Evolutionary conservation across 2,113 vertebrate species (phyloP).

Genomic region (Forbesichthys agassizii): DNA sequence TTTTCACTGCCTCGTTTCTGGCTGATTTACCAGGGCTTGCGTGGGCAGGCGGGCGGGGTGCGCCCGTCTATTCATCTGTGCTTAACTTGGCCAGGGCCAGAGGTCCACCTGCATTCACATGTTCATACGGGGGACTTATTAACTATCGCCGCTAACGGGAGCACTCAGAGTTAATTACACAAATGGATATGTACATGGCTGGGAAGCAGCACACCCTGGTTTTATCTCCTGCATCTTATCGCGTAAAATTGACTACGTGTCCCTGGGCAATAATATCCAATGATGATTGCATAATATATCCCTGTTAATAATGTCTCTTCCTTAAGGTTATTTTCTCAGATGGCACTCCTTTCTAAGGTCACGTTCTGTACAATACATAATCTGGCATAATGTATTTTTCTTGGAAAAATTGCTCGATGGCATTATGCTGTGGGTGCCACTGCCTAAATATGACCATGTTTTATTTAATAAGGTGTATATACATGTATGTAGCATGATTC

Average conservation of each 20-base stretch:
- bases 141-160: conserved; percentile 62
- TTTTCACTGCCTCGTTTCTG: conserved; percentile 54
- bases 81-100: conserved; percentile 74
- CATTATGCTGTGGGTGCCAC: not conserved
- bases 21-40: conserved; percentile 66
- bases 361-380: not conserved
- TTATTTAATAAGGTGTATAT: not conserved
- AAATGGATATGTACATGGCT: conserved; percentile 67
- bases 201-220: conserved; percentile 65
- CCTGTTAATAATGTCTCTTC: conserved; percentile 19
- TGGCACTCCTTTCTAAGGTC: conserved; percentile 19
- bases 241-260: conserved; percentile 65
- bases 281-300: conserved; percentile 34
- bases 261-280: conserved; percentile 41
- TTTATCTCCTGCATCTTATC: conserved; percentile 70
- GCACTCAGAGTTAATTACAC: conserved; percentile 74
- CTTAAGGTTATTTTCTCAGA: conserved; percentile 42
- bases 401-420: not conserved
- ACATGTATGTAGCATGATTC: conserved; percentile 12
- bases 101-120: conserved; percentile 63
- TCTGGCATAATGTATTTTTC: not conserved
- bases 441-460: not conserved
- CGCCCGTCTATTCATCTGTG: conserved; percentile 74
- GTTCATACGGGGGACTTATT: conserved; percentile 68
- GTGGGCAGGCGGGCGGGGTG: conserved; percentile 36